Evolutionary conservation across 2,113 vertebrate species (phyloP).

Genomic region (Myiagra hebetior): DNA sequence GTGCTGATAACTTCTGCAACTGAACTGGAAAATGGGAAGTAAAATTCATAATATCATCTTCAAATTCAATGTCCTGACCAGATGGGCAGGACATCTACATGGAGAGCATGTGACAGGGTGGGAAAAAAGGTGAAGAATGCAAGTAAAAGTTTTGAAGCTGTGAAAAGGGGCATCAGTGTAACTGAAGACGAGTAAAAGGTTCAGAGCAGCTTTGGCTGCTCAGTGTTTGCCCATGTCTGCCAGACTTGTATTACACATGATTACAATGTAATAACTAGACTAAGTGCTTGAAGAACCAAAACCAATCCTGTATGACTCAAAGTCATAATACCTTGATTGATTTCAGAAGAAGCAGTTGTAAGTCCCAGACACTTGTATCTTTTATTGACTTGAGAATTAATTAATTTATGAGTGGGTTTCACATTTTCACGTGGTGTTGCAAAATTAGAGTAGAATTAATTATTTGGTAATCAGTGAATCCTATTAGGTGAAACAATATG

Average conservation of each 20-base stretch:
- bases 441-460: constrained; percentile 54
- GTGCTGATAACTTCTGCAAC: not conserved
- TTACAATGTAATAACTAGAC: not conserved
- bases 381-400: constrained; percentile 48
- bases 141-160: not conserved
- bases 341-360: constrained; percentile 19
- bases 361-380: constrained; percentile 14
- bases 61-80: not conserved
- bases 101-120: accelerated
- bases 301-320: not conserved
- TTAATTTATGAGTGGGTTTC: constrained; percentile 47
- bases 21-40: not conserved
- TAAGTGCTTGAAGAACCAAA: not conserved
- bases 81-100: not conserved
- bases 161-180: not conserved
- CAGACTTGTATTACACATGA: not conserved
- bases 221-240: not conserved
- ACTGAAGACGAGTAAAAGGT: not conserved
- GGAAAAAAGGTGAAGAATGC: not conserved
- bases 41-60: not conserved
- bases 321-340: constrained; percentile 1
- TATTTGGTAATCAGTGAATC: constrained; percentile 44
- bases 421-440: constrained; percentile 16
- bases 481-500: constrained; percentile 49
- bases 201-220: not conserved